A percentile compares a stretch with the other conserved stretches of the same genome.
These are phyloP conservation scores for Mobula birostris DNA, from an alignment of 2,113 vertebrate genomes.

Conservation along the genomic window DNA sequence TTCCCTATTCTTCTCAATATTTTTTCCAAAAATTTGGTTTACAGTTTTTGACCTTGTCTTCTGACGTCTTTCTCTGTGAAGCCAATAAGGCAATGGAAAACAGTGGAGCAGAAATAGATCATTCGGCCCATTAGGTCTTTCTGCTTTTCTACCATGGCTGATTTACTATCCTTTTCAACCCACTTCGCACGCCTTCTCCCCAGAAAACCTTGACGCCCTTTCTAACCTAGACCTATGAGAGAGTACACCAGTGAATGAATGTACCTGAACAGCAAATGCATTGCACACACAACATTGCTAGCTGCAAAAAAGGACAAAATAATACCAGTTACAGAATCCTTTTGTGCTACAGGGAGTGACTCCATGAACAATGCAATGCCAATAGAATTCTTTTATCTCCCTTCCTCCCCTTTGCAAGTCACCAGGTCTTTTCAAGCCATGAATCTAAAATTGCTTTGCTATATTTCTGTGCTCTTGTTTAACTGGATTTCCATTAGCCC, in stretches of 20 bases:
- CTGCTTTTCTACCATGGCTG: too few species aligned
- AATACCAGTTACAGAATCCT: background rate
- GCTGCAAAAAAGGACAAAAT: background rate
- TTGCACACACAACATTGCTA: background rate
- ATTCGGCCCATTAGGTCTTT: too few species aligned
- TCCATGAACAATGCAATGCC: background rate
- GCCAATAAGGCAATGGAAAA: too few species aligned
- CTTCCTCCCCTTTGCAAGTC: background rate
- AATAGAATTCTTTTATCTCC: background rate
- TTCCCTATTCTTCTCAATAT: background rate
- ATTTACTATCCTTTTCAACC: too few species aligned
- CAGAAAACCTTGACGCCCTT: too few species aligned
- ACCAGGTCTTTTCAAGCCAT: background rate
- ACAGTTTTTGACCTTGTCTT: background rate
- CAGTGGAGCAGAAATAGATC: too few species aligned
- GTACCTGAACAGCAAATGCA: background rate
- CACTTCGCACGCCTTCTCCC: too few species aligned
- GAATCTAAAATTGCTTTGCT: background rate
- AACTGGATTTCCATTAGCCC: too few species aligned
- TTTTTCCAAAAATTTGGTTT: background rate
- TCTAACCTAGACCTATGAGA: background rate
- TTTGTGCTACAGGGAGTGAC: background rate
- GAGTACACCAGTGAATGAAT: background rate
- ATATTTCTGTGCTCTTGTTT: background rate
- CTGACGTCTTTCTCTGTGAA: background rate